Percentiles rank a stretch among this genome's conserved stretches.
phyloP scores from a whole-genome alignment of 92 coral and sea anemone genomes.

The Phenganax marumi region DNA sequence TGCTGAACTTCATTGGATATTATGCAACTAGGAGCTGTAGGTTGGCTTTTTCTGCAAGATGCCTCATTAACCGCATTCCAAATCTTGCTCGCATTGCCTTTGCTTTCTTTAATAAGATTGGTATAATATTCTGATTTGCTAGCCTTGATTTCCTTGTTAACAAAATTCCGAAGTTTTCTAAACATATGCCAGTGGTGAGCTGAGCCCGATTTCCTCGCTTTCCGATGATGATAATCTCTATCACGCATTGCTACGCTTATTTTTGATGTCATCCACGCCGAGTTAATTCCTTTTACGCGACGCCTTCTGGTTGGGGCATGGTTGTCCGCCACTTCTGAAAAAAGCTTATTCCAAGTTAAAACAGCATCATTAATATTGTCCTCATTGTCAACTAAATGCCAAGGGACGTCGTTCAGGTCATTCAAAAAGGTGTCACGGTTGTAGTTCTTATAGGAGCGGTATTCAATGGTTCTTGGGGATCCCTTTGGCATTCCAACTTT shows the following conservation, averaged over 20 bases:
- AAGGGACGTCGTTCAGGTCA: conserved; percentile 41
- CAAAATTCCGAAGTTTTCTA: conserved; percentile 30
- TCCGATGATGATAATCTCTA: conserved; percentile 17
- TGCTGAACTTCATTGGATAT: background rate
- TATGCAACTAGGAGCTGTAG: conserved; percentile 25
- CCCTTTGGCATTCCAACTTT: conserved; percentile 43
- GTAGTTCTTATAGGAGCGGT: conserved; percentile 32
- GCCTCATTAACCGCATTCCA: conserved; percentile 45
- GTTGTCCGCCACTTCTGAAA: conserved; percentile 33
- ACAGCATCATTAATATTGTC: conserved; percentile 39
- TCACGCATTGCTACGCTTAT: conserved; percentile 40
- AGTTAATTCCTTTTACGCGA: conserved; percentile 28
- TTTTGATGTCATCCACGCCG: conserved; percentile 43
- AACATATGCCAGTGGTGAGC: conserved; percentile 22
- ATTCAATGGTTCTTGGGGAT: conserved; percentile 33
- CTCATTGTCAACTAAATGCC: conserved; percentile 30
- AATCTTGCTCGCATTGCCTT: background rate
- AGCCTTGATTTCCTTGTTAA: conserved; percentile 15
- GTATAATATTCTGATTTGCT: conserved; percentile 4
- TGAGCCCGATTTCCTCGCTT: conserved; percentile 39
- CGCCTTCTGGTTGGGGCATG: conserved; percentile 20
- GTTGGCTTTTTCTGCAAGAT: conserved; percentile 32
- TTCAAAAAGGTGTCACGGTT: conserved; percentile 31
- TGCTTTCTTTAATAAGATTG: conserved; percentile 5
- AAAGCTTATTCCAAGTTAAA: conserved; percentile 37